Evolutionary conservation across 2,888 invertebrate genomes (phyloP).

Genomic region (Callinectes sapidus): DNA sequence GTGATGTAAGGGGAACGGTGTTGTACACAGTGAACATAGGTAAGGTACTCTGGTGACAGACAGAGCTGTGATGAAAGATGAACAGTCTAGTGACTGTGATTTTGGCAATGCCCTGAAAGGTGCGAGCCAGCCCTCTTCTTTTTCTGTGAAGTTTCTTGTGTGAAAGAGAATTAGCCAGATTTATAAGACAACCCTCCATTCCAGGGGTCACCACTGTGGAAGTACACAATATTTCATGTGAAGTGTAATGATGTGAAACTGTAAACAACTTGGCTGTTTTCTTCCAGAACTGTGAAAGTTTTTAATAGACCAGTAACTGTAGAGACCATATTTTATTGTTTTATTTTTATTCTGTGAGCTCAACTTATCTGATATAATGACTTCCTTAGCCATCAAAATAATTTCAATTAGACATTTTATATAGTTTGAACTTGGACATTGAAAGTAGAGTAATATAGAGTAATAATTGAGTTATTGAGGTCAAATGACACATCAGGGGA

Average conservation of each 20-base stretch:
- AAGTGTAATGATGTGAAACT: background rate
- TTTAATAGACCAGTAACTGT: constrained; percentile 66
- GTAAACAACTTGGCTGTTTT: constrained; percentile 36
- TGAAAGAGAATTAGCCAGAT: constrained; percentile 39
- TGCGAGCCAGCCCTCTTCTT: constrained; percentile 40
- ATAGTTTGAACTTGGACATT: constrained; percentile 55
- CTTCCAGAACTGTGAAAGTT: constrained; percentile 53
- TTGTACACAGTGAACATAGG: background rate
- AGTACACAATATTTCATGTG: constrained; percentile 6
- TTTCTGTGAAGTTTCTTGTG: constrained; percentile 47
- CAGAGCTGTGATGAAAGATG: constrained; percentile 43
- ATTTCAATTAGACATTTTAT: constrained; percentile 57
- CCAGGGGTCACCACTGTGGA: constrained; percentile 34
- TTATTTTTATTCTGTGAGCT: constrained; percentile 67
- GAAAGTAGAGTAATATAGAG: constrained; percentile 45
- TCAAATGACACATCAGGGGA: constrained; percentile 54
- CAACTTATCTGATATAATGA: constrained; percentile 60
- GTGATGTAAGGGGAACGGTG: constrained; percentile 47
- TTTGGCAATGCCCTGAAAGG: constrained; percentile 43
- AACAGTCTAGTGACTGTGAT: constrained; percentile 58
- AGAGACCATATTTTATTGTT: constrained; percentile 61
- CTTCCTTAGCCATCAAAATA: constrained; percentile 53
- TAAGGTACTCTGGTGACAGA: constrained; percentile 32
- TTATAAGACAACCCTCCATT: constrained; percentile 54
- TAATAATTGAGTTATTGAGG: constrained; percentile 53